Percentiles rank a stretch among this genome's conserved stretches.
Conservation (phyloP, 1,140 invertebrate species). For the Drosophila sp. region DNA sequence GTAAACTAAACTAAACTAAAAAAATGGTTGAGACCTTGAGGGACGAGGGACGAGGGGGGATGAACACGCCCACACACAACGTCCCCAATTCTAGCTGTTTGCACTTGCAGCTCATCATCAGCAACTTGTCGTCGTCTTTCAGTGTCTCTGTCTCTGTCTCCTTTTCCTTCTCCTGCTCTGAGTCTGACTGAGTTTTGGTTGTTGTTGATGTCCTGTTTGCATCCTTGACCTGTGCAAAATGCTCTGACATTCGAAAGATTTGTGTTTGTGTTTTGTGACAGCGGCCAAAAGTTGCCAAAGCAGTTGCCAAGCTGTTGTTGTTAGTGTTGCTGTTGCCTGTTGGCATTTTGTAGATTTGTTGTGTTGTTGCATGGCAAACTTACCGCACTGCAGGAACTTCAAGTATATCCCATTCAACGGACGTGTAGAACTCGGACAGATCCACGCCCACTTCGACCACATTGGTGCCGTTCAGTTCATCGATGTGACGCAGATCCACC, state of each 20-base stretch:
- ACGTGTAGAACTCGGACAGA: constrained; percentile 97
- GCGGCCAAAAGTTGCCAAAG: constrained; percentile 72
- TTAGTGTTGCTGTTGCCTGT: constrained; percentile 12
- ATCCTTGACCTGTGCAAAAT: constrained; percentile 69
- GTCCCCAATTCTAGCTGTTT: constrained; percentile 6
- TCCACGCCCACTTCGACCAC: constrained; percentile 95
- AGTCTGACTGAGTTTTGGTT: background rate
- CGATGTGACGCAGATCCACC: constrained; percentile 95
- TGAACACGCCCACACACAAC: constrained; percentile 30
- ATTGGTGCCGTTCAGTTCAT: constrained; percentile 92
- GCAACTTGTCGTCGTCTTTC: constrained; percentile 31
- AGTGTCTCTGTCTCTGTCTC: background rate
- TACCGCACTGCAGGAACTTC: constrained; percentile 96
- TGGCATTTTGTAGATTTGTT: constrained; percentile 7
- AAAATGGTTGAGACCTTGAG: no score
- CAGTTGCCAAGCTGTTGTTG: constrained; percentile 63
- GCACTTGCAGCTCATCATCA: constrained; percentile 24
- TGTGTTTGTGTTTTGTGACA: constrained; percentile 79
- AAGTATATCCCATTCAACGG: constrained; percentile 99
- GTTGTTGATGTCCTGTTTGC: constrained; percentile 34
- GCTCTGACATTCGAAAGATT: constrained; percentile 63
- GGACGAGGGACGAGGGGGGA: no score
- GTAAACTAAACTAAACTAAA: constrained; percentile 26
- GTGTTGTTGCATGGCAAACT: constrained; percentile 59
- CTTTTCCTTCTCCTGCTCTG: background rate